Evolutionary conservation across 2,888 invertebrate species (phyloP), one percentile per base, ranked within the genome.

Genomic region (Catotricha subobsoleta): DNA sequence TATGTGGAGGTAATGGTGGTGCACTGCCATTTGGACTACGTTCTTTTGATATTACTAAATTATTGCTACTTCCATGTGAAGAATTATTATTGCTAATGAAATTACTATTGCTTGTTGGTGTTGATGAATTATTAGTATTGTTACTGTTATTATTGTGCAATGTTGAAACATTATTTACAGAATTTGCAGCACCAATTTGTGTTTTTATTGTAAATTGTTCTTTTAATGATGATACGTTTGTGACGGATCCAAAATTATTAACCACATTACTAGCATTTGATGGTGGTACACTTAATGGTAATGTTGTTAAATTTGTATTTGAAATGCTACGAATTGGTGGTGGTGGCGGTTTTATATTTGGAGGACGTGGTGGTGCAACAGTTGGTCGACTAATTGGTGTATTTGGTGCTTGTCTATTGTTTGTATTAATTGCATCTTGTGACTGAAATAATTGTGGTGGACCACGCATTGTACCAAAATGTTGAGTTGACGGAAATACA

Each of bases 261-360:
- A 48, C 7, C 5, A 16, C 23, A 25, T 46, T 3, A 50, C 54
- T 40, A 33, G 30, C 40, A 39, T 38, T 43, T 12, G 44, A 44
- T 37, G 55, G 51, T 37, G 55, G 51, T 10, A 54, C 43, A 39
- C 45, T 51, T 39, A 52, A 45, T 38, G 53, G 49, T 25, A 57
- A 48, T 47, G 51, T 57, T 48, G 53, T 55, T 40, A 62, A 48
- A 48, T 63, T 62, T 44, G 57, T 56, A 50, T 60, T 62, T 33
- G 60, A 61, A 43, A 58, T 53, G 49, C 63, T 62, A 47, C 62
- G 55, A 27, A 60, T 57, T 25, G 63, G 63, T 13, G 63, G 62
- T 44, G 63, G 63, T 40, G 63, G 63, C 15, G 62, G 62, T 47
- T 62, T 62, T 6, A 57, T 55, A 46, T 54, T 54, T 28, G 58